phyloP scores from a whole-genome alignment of 1,140 invertebrate genomes.

The Akabosia matsudoensis region DNA sequence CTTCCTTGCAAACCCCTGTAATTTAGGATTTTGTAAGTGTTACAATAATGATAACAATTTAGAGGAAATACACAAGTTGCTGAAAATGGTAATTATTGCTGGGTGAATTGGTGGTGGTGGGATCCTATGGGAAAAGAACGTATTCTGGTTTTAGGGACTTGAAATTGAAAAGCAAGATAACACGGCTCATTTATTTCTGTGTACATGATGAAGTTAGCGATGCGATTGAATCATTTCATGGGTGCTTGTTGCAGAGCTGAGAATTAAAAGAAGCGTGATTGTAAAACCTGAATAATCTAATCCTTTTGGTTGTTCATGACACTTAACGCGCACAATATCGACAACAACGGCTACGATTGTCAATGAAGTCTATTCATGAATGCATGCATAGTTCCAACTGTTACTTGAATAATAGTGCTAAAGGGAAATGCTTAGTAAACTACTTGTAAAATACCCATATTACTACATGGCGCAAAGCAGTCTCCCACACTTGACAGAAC shows the following conservation, averaged over 20 bases:
- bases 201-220: constrained; percentile 1
- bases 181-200: constrained; percentile 34
- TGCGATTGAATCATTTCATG: not conserved
- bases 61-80: not conserved
- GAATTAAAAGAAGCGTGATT: not conserved
- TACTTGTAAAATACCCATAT: not conserved
- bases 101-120: not conserved
- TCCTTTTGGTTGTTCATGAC: not conserved
- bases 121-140: not conserved
- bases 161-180: constrained; percentile 11
- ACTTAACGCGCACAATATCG: not conserved
- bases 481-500: constrained; percentile 37
- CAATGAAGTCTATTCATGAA: not conserved
- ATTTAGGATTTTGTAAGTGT: constrained; percentile 5
- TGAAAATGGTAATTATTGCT: not conserved
- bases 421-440: not conserved
- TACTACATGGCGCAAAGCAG: not conserved
- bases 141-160: too few relatives aligned
- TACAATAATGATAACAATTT: constrained; percentile 15
- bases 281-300: not conserved
- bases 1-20: not conserved
- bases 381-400: not conserved
- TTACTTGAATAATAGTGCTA: not conserved
- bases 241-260: not conserved
- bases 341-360: too few relatives aligned